Conservation (phyloP, 1,140 invertebrate species). For the Vanessa atalanta region DNA sequence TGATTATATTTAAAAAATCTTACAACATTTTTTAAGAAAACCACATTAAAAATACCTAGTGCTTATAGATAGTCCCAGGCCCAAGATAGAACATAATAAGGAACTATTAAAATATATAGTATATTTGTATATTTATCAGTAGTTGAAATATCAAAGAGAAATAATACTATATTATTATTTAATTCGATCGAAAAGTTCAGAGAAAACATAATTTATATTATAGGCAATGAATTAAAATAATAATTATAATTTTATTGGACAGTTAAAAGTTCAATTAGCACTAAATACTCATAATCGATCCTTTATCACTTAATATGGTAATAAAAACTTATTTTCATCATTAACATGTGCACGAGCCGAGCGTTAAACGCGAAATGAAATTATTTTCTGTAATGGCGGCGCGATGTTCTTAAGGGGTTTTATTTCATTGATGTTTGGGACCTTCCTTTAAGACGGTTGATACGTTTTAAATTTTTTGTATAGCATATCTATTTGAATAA, state of each 20-base stretch:
- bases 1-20: no score
- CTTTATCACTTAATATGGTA: constrained; percentile 48
- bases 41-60: no score
- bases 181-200: background rate
- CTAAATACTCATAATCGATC: constrained; percentile 62
- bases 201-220: background rate
- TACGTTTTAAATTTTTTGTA: background rate
- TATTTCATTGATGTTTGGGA: constrained; percentile 42
- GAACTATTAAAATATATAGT: no score
- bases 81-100: no score
- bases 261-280: constrained; percentile 66
- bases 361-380: constrained; percentile 47
- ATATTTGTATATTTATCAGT: no score
- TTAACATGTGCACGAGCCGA: constrained; percentile 68
- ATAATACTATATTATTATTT: no score
- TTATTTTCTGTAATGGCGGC: constrained; percentile 24
- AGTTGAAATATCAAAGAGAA: no score
- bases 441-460: background rate
- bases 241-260: constrained; percentile 39
- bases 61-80: no score
- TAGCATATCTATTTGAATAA: no score
- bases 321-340: constrained; percentile 46
- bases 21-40: no score
- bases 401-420: constrained; percentile 24
- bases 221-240: constrained; percentile 14